phyloP scores from a whole-genome alignment of 2,113 vertebrate genomes.

The Coptodon bakossiorum region DNA sequence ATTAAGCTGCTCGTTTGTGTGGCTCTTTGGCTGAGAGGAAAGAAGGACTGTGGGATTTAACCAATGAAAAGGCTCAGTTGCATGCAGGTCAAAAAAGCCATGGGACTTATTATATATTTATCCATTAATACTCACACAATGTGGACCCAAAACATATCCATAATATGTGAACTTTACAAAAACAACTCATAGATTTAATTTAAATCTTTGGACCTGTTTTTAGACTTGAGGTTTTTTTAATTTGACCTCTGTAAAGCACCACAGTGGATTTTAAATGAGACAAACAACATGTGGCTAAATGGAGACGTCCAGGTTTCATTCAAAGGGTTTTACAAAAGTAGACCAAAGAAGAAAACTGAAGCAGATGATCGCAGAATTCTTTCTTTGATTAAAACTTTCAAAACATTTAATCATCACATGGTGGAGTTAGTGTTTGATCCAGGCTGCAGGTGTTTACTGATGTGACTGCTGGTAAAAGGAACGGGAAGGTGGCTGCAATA shows the following conservation, averaged over 20 bases:
- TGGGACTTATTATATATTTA: neutral
- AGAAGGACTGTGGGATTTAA: neutral
- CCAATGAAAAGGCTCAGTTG: neutral
- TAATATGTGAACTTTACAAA: neutral
- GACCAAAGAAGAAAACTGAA: neutral
- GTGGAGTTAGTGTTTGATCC: neutral
- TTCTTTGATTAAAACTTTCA: neutral
- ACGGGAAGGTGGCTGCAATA: neutral
- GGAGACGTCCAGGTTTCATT: neutral
- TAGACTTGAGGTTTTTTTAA: accelerated
- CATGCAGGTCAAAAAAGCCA: neutral
- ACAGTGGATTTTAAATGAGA: neutral
- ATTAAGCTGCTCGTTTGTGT: neutral
- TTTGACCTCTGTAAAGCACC: neutral
- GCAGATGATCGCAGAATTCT: neutral
- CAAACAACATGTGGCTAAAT: neutral
- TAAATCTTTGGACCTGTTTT: neutral
- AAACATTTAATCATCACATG: neutral
- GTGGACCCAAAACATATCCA: neutral
- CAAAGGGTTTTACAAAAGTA: neutral
- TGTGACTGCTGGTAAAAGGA: neutral
- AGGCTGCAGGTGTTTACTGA: neutral
- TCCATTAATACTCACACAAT: neutral
- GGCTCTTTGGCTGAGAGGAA: neutral
- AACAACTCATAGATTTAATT: neutral